Base-by-base conservation (phyloP, 2,888 invertebrate species). In the Hydrotaea diabolus region DNA sequence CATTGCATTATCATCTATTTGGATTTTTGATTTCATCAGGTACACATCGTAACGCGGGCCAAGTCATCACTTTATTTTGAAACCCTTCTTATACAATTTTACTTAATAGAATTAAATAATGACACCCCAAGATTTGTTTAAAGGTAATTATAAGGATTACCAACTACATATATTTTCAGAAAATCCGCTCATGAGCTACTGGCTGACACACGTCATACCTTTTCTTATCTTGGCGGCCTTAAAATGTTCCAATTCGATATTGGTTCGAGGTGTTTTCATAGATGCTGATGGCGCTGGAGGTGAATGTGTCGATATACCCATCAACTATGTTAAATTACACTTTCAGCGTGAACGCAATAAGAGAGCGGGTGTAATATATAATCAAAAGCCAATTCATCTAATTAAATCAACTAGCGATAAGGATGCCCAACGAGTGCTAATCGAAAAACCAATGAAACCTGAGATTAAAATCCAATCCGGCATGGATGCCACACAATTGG, bases 251-350 rank as follows among this genome's bases (percentile, higher is more conserved):
- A 97, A 98, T 93, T 96, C 97, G 0, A 94, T 97, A 75, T 93
- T 97, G 85, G 97, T 97, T 2, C 94, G 97, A 62, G 98, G 97
- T 0, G 97, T 97, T 0, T 97, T 96, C 92, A 96, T 97, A 76
- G 97, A 97, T 91, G 97, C 96, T 0, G 97, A 97, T 88, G 97
- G 97, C 87, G 95, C 95, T 0, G 96, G 95, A 0, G 96, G 96
- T 17, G 95, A 96, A 88, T 96, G 97, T 90, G 96, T 97, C 1
- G 95, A 96, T 73, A 96, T 97, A 91, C 96, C 97, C 3, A 96
- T 96, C 89, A 96, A 96, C 89, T 97, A 97, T 91, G 94, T 97
- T 36, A 93, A 96, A 86, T 92, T 96, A 15, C 96, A 96, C 92
- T 96, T 96, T 92, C 94, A 95, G 89, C 94, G 95, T 85, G 95